These are phyloP conservation scores for Mesoclemmys tuberculata DNA, from an alignment of 2,113 vertebrate species.

Conservation along the genomic window DNA sequence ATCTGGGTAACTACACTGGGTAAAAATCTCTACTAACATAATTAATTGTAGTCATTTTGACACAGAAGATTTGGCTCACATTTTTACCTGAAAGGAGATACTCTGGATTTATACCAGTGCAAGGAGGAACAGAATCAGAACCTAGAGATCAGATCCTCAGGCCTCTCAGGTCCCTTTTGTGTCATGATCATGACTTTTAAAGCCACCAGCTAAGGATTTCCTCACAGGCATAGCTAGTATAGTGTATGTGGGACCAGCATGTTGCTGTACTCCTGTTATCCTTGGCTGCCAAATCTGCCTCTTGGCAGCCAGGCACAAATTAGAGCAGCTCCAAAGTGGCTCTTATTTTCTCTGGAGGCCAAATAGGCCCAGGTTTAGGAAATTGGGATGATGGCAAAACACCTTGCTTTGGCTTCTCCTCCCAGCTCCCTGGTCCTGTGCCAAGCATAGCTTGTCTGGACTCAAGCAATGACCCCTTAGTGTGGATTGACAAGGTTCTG, in stretches of 20 bases:
- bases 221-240: not conserved
- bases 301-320: not conserved
- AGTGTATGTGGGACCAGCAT: fast-evolving
- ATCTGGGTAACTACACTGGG: not conserved
- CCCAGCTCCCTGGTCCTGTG: slow-evolving; percentile 6
- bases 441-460: not conserved
- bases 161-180: not conserved
- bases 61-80: not conserved
- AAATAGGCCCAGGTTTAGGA: not conserved
- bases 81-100: not conserved
- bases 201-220: not conserved
- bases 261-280: not conserved
- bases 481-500: not conserved
- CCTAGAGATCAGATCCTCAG: not conserved
- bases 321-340: slow-evolving; percentile 16
- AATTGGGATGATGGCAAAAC: not conserved
- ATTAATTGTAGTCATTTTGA: not conserved
- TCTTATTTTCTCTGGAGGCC: not conserved
- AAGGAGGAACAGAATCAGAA: not conserved
- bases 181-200: not conserved
- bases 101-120: not conserved
- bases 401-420: not conserved
- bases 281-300: not conserved
- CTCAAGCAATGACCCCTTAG: not conserved
- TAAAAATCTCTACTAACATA: not conserved